Percentiles rank a stretch among this genome's conserved stretches.
Evolutionary conservation across 2,113 vertebrate species (phyloP).

Genomic region (Chlorocebus sabaeus): DNA sequence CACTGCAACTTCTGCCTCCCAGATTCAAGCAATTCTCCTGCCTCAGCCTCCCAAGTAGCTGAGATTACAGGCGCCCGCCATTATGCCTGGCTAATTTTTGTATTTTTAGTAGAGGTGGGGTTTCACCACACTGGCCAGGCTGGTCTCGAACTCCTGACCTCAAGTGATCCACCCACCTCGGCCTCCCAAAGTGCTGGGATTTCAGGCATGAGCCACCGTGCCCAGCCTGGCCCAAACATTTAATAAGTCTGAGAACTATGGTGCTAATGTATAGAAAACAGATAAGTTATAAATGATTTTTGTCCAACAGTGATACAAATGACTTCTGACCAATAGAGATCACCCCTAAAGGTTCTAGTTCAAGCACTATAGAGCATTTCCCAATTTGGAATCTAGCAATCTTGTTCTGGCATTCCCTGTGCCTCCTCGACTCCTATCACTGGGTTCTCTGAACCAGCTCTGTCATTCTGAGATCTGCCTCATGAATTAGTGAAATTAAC

Average conservation of each 20-base stretch:
- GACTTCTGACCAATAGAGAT: not conserved
- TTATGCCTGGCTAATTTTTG: too few relatives aligned
- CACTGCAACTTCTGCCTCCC: too few relatives aligned
- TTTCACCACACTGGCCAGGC: too few relatives aligned
- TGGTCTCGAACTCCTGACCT: too few relatives aligned
- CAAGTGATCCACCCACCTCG: too few relatives aligned
- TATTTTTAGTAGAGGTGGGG: too few relatives aligned
- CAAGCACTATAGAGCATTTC: not conserved
- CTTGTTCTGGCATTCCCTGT: not conserved
- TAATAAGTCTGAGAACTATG: not conserved
- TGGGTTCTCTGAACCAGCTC: not conserved
- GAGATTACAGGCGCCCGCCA: too few relatives aligned
- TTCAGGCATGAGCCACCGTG: too few relatives aligned
- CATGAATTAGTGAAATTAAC: not conserved
- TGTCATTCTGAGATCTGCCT: not conserved
- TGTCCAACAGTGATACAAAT: not conserved
- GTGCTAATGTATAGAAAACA: not conserved
- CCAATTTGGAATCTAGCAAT: not conserved
- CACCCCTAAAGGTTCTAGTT: not conserved
- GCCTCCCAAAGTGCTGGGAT: too few relatives aligned
- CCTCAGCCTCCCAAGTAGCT: too few relatives aligned
- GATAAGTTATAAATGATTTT: not conserved
- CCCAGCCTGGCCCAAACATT: not conserved
- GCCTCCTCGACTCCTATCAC: not conserved
- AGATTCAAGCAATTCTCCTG: too few relatives aligned